phyloP scores from a whole-genome alignment of 2,888 invertebrate species.

The Thereva nobilitata region DNA sequence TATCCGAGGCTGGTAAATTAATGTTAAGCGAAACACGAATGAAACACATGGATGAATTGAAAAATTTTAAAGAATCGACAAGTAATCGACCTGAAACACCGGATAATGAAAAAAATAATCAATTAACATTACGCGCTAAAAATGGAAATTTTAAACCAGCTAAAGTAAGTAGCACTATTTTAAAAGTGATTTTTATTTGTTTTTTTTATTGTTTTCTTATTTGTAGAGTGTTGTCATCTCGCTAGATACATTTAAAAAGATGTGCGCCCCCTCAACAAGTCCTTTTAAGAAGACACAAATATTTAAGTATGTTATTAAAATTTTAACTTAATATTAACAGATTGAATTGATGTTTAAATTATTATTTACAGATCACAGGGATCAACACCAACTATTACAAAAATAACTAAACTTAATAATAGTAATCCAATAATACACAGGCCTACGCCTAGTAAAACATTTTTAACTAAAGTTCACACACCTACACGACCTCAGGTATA shows the following conservation, averaged over 20 bases:
- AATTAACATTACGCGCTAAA: constrained; percentile 28
- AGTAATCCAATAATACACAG: not conserved
- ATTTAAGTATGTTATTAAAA: no score
- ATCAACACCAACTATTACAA: constrained; percentile 16
- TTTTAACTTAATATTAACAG: no score
- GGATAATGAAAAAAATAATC: constrained; percentile 3
- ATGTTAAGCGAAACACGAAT: constrained; percentile 64
- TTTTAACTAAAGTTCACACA: no score
- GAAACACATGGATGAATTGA: constrained; percentile 19
- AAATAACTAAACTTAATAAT: constrained; percentile 24
- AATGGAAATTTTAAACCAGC: constrained; percentile 33
- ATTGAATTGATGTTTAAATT: no score
- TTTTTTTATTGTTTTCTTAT: not conserved
- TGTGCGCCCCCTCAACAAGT: constrained; percentile 52
- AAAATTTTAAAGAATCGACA: not conserved
- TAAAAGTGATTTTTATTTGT: not conserved
- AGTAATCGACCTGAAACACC: not conserved
- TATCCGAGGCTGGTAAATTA: constrained; percentile 82
- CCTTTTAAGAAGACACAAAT: constrained; percentile 47
- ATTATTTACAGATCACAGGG: no score
- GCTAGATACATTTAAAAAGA: constrained; percentile 55
- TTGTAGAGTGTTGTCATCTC: constrained; percentile 55
- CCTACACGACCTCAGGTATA: constrained; percentile 1
- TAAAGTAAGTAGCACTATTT: constrained; percentile 2
- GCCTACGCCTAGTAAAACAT: not conserved